Base-by-base conservation (phyloP, 2,888 invertebrate genomes). In the Stegana nigrithorax region DNA sequence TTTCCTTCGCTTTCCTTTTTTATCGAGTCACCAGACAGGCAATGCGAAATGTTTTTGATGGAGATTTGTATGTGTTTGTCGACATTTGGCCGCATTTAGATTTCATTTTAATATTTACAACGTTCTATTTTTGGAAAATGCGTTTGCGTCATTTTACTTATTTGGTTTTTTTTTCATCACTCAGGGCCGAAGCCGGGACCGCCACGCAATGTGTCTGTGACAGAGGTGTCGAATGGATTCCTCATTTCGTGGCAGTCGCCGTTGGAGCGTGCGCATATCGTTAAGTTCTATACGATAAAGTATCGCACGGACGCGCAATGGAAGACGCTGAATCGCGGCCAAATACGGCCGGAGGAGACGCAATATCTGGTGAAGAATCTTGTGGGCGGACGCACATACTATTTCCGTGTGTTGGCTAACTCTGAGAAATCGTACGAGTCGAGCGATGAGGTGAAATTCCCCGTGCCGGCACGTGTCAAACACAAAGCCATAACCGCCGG, bases 401-500 rank as follows among this genome's bases (percentile, higher is more conserved):
- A 94, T 88, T 96, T 97, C 89, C 90, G 95, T 83, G 94, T 97
- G 80, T 88, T 94, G 84, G 95, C 96, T 69, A 93, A 94, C 87
- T 94, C 95, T 55, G 89, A 92, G 78, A 93, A 91, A 79, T 94
- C 92, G 85, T 94, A 92, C 87, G 93, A 95, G 84, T 92, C 91
- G 81, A 95, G 95, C 69, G 95, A 95, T 69, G 92, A 93, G 87
- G 91, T 95, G 79, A 93, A 93, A 87, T 96, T 93, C 87, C 90
- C 93, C 39, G 94, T 96, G 79, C 95, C 95, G 73, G 94, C 94
- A 69, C 90, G 95, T 67, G 95, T 95, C 76, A 95, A 95, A 87
- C 95, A 95, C 88, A 95, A 95, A 90, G 96, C 96, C 73, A 95
- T 96, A 86, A 96, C 95, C 67, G 97, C 97, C 81, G 97, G 97